A percentile compares a stretch with the other conserved stretches of the same genome.
phyloP scores from a whole-genome alignment of 2,113 vertebrate genomes.

The Abramis brama region DNA sequence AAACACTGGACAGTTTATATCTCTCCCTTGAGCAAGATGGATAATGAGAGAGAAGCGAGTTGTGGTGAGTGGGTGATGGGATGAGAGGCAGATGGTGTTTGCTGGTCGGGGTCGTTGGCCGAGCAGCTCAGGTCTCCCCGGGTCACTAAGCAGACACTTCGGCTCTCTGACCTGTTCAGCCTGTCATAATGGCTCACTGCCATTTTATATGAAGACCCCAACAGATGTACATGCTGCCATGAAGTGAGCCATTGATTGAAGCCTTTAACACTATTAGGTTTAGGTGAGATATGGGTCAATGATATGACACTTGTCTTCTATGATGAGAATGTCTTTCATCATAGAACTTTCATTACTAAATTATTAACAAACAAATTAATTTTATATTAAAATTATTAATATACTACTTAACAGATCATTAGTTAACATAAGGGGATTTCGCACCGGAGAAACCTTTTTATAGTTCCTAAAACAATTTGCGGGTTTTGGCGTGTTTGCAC shows the following conservation, averaged over 20 bases:
- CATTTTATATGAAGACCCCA: neutral
- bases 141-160: constrained; percentile 15
- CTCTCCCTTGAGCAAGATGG: constrained; percentile 1
- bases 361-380: too few species aligned
- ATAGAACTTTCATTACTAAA: too few species aligned
- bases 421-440: too few species aligned
- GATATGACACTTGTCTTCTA: neutral
- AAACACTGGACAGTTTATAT: constrained; percentile 4
- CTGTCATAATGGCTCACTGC: neutral
- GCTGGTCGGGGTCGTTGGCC: neutral
- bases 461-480: too few species aligned
- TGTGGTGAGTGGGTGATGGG: neutral
- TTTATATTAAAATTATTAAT: too few species aligned
- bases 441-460: too few species aligned
- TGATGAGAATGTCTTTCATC: too few species aligned
- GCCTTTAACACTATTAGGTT: constrained; percentile 3
- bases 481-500: too few species aligned
- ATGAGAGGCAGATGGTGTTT: constrained; percentile 29
- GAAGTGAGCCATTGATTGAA: neutral
- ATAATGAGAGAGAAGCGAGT: neutral
- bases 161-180: constrained; percentile 1
- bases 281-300: neutral
- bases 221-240: neutral
- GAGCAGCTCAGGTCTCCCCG: constrained; percentile 1
- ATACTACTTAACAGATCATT: too few species aligned